These are phyloP conservation scores for Carposina sasakii DNA, from an alignment of 1,140 invertebrate genomes.

Conservation along the genomic window DNA sequence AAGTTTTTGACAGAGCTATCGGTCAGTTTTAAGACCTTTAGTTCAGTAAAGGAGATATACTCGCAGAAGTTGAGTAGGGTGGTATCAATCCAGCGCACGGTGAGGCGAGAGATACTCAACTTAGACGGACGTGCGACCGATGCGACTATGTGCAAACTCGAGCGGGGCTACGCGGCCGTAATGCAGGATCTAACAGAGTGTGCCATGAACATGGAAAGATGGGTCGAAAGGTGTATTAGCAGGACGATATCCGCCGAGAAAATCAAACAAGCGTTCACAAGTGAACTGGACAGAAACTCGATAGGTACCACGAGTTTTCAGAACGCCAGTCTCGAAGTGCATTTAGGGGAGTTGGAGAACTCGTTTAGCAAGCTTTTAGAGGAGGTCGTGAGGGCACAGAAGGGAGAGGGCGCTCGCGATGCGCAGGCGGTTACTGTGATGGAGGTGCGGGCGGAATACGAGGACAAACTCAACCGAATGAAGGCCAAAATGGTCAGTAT, in stretches of 20 bases:
- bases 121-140: conserved; percentile 44
- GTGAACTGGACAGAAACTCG: conserved; percentile 38
- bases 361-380: conserved; percentile 55
- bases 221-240: conserved; percentile 47
- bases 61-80: conserved; percentile 50
- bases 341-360: conserved; percentile 49
- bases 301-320: conserved; percentile 41
- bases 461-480: conserved; percentile 79
- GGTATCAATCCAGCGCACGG: conserved; percentile 50
- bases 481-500: conserved; percentile 80
- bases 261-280: conserved; percentile 52
- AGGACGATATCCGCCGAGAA: conserved; percentile 48
- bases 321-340: conserved; percentile 47
- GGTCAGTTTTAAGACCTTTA: conserved; percentile 52
- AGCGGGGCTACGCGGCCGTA: conserved; percentile 45
- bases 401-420: conserved; percentile 40
- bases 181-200: conserved; percentile 59
- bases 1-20: conserved; percentile 59
- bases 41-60: conserved; percentile 53
- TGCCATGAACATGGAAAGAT: conserved; percentile 48
- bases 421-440: conserved; percentile 49
- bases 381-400: conserved; percentile 42
- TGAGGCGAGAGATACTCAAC: conserved; percentile 49
- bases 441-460: conserved; percentile 76
- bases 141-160: conserved; percentile 43